A percentile compares a stretch with the other conserved stretches of the same genome.
Evolutionary conservation across 1,140 invertebrate species (phyloP).

Genomic region (Drosophila serrata): DNA sequence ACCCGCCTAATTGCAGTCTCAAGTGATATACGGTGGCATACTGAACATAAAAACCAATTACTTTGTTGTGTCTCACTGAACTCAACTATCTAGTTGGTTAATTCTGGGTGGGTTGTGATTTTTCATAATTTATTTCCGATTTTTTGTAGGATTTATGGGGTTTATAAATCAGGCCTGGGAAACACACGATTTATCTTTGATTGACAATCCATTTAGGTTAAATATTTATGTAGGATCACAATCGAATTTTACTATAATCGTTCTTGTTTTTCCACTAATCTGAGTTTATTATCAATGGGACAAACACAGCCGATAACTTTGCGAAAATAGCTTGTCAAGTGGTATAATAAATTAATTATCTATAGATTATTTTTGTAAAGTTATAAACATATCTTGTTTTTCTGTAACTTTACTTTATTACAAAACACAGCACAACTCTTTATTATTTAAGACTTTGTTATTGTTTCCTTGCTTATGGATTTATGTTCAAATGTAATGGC

Average conservation of each 20-base stretch:
- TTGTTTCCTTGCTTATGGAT: not conserved
- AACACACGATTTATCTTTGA: constrained; percentile 8
- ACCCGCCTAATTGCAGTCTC: constrained; percentile 35
- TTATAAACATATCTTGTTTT: not conserved
- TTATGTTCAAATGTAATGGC: not conserved
- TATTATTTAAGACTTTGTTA: not conserved
- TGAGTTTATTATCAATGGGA: not conserved
- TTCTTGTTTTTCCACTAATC: not conserved
- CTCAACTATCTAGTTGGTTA: not conserved
- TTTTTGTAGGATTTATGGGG: constrained; percentile 2
- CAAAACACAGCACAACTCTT: not conserved
- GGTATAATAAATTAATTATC: not conserved
- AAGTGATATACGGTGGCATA: constrained; percentile 45
- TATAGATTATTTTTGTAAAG: not conserved
- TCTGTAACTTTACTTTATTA: not conserved
- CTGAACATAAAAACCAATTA: constrained; percentile 24
- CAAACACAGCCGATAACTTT: not conserved
- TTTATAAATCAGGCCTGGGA: not conserved
- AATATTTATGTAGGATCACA: not conserved
- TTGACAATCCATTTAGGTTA: not conserved
- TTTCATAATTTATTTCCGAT: constrained; percentile 17
- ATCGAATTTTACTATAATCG: constrained; percentile 3
- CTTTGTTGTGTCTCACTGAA: constrained; percentile 12
- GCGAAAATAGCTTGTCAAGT: not conserved
- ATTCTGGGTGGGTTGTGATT: not conserved